A percentile compares a stretch with the other conserved stretches of the same genome.
Conservation (phyloP, 2,113 vertebrate species). For the Rhagologus leucostigma region DNA sequence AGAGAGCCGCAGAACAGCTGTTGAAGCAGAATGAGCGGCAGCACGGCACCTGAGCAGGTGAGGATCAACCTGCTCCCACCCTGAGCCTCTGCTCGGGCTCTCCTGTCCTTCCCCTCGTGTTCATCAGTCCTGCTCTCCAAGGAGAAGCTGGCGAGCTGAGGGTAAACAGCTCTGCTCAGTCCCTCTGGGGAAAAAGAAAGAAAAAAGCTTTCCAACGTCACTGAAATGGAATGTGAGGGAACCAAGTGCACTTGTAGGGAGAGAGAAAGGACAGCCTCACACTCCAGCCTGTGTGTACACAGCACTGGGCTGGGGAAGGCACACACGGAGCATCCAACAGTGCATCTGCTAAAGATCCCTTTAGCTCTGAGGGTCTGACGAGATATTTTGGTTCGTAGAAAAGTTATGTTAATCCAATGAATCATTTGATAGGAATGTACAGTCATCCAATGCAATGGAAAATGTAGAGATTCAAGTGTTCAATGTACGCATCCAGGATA, state of each 20-base stretch:
- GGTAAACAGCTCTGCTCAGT: slow-evolving; percentile 12
- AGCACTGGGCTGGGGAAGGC: not conserved
- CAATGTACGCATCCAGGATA: slow-evolving; percentile 18
- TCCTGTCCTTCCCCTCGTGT: not conserved
- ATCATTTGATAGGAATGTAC: slow-evolving; percentile 61
- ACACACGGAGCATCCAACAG: not conserved
- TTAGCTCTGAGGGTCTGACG: not conserved
- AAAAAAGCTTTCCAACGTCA: slow-evolving; percentile 13
- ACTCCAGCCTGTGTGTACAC: not conserved
- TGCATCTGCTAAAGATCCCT: not conserved
- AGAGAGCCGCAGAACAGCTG: not conserved
- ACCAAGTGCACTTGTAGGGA: not conserved
- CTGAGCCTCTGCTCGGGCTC: not conserved
- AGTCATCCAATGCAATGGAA: slow-evolving; percentile 57
- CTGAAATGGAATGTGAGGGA: slow-evolving; percentile 28
- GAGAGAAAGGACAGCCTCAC: not conserved
- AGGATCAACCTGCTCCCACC: not conserved
- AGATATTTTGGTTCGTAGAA: not conserved
- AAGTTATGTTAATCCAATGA: slow-evolving; percentile 60
- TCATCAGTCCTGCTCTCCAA: not conserved
- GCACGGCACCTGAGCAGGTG: not conserved
- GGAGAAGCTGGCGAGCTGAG: not conserved
- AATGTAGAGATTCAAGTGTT: slow-evolving; percentile 37
- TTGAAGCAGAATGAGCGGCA: accelerated
- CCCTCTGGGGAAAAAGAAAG: not conserved